Conservation (phyloP, 2,797 vertebrate species). For the Oophaga sylvatica region DNA sequence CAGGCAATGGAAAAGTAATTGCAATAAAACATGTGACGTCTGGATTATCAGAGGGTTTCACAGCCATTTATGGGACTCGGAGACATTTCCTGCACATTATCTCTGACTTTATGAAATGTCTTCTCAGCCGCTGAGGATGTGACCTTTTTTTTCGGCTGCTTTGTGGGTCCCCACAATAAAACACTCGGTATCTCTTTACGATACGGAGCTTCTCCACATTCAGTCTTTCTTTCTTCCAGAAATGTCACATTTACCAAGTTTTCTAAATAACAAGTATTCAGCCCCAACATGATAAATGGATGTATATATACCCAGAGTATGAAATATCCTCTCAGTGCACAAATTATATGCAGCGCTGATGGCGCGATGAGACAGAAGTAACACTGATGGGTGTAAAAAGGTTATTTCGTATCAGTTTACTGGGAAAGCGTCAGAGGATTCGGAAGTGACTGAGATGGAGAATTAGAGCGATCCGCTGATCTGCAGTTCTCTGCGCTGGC, state of each 20-base stretch:
- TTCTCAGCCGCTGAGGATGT: conserved; percentile 19
- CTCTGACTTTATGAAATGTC: conserved; percentile 9
- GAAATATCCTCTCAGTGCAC: background rate
- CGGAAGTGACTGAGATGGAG: background rate
- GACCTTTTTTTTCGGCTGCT: conserved; percentile 43
- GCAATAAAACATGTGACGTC: background rate
- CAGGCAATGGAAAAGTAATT: background rate
- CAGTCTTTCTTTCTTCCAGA: conserved; percentile 26
- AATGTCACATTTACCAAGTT: conserved; percentile 52
- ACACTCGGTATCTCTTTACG: background rate
- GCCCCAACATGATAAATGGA: background rate
- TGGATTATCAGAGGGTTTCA: conserved; percentile 2
- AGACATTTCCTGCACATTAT: conserved; percentile 29
- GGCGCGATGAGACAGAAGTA: conserved; percentile 12
- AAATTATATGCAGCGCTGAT: conserved; percentile 13
- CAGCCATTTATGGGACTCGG: background rate
- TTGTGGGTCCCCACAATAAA: background rate
- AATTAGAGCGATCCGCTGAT: background rate
- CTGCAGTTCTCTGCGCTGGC: background rate
- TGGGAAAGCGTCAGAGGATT: background rate
- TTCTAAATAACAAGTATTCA: conserved; percentile 44
- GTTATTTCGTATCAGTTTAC: conserved; percentile 18
- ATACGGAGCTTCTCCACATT: background rate
- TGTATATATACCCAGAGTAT: background rate
- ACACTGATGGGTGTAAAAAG: background rate